Percentiles rank a stretch among this genome's conserved stretches.
phyloP scores from a whole-genome alignment of 2,888 invertebrate species.

The Spodoptera picta region DNA sequence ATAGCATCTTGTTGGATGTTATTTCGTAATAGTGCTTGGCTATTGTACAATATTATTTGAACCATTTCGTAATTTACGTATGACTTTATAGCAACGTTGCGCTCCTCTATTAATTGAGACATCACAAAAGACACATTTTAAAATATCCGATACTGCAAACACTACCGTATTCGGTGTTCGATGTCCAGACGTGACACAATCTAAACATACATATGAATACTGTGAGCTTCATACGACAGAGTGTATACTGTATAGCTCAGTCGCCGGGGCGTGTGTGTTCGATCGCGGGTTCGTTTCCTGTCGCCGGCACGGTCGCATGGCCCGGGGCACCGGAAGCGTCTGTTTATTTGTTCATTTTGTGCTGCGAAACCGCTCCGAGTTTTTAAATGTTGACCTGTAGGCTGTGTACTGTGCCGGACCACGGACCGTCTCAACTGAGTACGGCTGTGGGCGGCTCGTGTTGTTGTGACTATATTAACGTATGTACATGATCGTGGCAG shows the following conservation, averaged over 20 bases:
- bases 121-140: no score
- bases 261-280: slow-evolving; percentile 55
- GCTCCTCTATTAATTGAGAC: no score
- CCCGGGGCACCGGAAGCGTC: slow-evolving; percentile 18
- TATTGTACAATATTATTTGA: no score
- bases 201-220: slow-evolving; percentile 21
- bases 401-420: slow-evolving; percentile 12
- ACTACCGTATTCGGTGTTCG: neutral
- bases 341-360: slow-evolving; percentile 46
- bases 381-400: slow-evolving; percentile 29
- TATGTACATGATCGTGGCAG: no score
- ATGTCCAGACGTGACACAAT: slow-evolving; percentile 25
- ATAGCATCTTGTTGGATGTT: no score
- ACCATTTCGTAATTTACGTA: no score
- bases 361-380: slow-evolving; percentile 23
- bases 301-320: slow-evolving; percentile 47
- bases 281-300: slow-evolving; percentile 59
- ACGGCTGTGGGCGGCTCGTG: no score
- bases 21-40: no score
- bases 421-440: no score
- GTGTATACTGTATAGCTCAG: slow-evolving; percentile 15
- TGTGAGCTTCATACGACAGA: slow-evolving; percentile 9
- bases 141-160: slow-evolving; percentile 1
- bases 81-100: no score
- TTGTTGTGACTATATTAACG: no score